Evolutionary conservation across 1,140 invertebrate genomes (phyloP), one percentile per base, ranked within the genome.

Genomic region (Apis florea): DNA sequence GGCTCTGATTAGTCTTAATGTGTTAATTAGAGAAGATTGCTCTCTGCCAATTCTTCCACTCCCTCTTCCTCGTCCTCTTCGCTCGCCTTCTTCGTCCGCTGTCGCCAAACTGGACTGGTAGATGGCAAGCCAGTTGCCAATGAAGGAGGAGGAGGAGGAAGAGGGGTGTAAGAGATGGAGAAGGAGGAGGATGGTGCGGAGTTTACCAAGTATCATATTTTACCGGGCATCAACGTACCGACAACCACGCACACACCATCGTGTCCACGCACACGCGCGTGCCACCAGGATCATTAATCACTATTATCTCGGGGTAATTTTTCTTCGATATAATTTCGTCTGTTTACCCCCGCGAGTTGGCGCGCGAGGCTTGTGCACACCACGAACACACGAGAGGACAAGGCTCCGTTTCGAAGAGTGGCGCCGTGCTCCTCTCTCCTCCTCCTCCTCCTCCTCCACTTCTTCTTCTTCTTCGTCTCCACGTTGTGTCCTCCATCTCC

Each of bases 1-100:
- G 91, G 85, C 90, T 92, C 88, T 93, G 92, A 93, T 93, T 92
- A 93, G 90, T 93, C 90, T 93, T 92, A 93, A 93, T 93, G 92
- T 92, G 92, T 93, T 93, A 93, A 93, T 93, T 93, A 93, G 90
- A 90, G 91, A 92, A 92, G 90, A 93, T 89, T 90, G 87, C 87
- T 85, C 90, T 91, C 88, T 87, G 88, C 79, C 86, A 84, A 67
- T 83, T 75, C 83, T 66, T 82, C 82, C 75, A 77, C 76, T 83
- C 54, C 58, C 63, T 64, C 64, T 13, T 74, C 64, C 61, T 64
- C 79, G 73, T 89, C 31, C 79, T 79, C 83, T 78, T 76, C 79
- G 24, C 82, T 69, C 21, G 31, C 31, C 4, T 40, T 40, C 68
- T 90, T 84, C 70, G 74, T 81, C 58, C 63, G 75, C 68, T 87